Evolutionary conservation across 1,140 invertebrate genomes (phyloP), one percentile per base, ranked within the genome.

Genomic region (Orchestia grillus): DNA sequence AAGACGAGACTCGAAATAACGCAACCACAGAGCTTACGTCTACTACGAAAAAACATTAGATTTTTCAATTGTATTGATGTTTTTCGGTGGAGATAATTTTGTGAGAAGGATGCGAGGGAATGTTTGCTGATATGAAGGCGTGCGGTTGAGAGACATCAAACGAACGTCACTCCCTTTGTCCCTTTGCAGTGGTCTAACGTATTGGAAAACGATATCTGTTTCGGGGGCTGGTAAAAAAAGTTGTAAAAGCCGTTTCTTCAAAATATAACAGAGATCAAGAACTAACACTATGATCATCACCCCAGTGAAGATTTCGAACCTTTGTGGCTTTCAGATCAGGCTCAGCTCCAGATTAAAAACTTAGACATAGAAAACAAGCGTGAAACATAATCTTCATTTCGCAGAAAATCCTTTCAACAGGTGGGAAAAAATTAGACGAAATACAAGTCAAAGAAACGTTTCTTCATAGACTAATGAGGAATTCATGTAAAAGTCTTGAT

Each of bases 121-220:
- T 44, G 88, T 41, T 41, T 90, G 88, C 41, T 90, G 88, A 90
- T 8, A 90, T 1, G 88, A 42, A 41, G 43, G 92, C 44, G 92
- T 94, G 44, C 44, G 44, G 44, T 40, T 44, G 41, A 47, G 43
- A 94, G 92, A 94, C 92, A 94, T 94, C 92, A 94, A 94, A 94
- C 92, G 92, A 94, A 47, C 92, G 43, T 40, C 40, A 15, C 44
- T 94, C 40, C 92, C 44, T 94, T 94, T 94, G 92, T 94, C 92
- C 92, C 92, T 94, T 94, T 94, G 92, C 92, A 45, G 92, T 45
- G 92, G 92, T 44, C 92, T 94, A 94, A 94, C 44, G 92, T 94
- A 94, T 94, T 94, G 92, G 92, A 94, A 94, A 94, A 94, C 92
- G 92, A 94, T 94, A 94, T 94, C 92, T 94, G 92, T 94, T 94